Percentiles rank a stretch among this genome's conserved stretches.
Conservation (phyloP, 2,113 vertebrate species). For the Todiramphus saurophagus region DNA sequence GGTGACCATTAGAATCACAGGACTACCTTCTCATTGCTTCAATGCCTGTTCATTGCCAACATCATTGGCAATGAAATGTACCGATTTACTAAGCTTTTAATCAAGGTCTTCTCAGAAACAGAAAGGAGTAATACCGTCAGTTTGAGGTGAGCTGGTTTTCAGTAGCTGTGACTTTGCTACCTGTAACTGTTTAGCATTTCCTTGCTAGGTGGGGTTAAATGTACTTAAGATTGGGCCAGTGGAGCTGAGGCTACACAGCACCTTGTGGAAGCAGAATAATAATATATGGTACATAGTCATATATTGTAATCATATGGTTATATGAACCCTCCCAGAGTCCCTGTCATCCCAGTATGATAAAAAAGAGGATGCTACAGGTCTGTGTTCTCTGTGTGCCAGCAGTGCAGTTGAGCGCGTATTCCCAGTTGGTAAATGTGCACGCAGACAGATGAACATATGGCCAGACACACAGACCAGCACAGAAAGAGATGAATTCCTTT, state of each 20-base stretch:
- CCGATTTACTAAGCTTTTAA: neutral
- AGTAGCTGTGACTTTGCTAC: neutral
- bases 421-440: neutral
- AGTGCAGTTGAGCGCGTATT: neutral
- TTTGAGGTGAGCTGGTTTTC: neutral
- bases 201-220: neutral
- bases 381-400: neutral
- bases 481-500: neutral
- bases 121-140: neutral
- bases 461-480: neutral
- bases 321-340: neutral
- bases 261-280: neutral
- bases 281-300: neutral
- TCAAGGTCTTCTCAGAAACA: neutral
- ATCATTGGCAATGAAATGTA: neutral
- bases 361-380: neutral
- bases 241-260: neutral
- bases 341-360: neutral
- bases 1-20: neutral
- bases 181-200: neutral
- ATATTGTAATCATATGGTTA: neutral
- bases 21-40: neutral
- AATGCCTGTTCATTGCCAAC: neutral
- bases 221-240: neutral
- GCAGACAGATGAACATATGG: too few relatives aligned